Conservation (phyloP, 2,888 invertebrate genomes). For the Xylophagus ater region DNA sequence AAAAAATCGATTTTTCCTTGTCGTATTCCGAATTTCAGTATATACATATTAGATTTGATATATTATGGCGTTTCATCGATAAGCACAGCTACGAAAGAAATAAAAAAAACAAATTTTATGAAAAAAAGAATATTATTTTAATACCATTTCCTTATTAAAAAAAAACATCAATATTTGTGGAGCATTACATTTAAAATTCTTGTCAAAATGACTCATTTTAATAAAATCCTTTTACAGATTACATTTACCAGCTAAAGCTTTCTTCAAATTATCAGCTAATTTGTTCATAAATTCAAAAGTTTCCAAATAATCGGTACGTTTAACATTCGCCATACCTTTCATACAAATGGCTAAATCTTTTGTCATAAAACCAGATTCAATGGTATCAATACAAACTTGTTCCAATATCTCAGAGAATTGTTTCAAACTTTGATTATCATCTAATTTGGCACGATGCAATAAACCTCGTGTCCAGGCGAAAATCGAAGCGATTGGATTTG, state of each 20-base stretch:
- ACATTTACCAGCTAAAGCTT: conserved; percentile 18
- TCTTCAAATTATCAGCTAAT: conserved; percentile 73
- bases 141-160: too few species aligned
- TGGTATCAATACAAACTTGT: conserved; percentile 84
- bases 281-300: conserved; percentile 97
- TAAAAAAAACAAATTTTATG: too few species aligned
- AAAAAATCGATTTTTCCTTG: too few species aligned
- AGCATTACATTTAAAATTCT: too few species aligned
- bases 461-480: conserved; percentile 97
- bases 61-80: too few species aligned
- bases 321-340: conserved; percentile 71
- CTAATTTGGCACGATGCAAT: conserved; percentile 86
- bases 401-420: conserved; percentile 81
- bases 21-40: too few species aligned
- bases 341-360: conserved; percentile 98
- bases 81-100: too few species aligned
- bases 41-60: too few species aligned
- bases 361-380: conserved; percentile 91
- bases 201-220: too few species aligned
- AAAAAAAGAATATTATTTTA: too few species aligned
- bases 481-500: conserved; percentile 97
- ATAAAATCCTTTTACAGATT: too few species aligned
- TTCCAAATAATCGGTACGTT: conserved; percentile 78
- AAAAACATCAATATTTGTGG: too few species aligned
- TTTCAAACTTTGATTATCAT: conserved; percentile 64